Percentiles rank a stretch among this genome's conserved stretches.
These are phyloP conservation scores for Alosa sapidissima DNA, from an alignment of 2,797 vertebrate genomes.

Conservation along the genomic window DNA sequence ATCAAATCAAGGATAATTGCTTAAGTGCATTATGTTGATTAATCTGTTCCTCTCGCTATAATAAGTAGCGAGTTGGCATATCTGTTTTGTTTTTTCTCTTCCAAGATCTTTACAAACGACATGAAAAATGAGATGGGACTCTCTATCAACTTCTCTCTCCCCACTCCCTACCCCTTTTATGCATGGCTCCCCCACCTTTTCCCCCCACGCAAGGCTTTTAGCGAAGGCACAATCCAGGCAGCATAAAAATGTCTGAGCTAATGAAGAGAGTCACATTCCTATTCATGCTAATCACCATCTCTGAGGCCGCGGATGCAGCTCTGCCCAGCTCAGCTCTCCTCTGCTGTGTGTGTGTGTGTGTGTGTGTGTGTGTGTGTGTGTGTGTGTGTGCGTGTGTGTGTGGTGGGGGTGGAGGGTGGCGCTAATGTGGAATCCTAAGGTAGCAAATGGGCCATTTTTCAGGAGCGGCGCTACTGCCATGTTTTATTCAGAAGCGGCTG, in stretches of 20 bases:
- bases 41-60: slow-evolving; percentile 63
- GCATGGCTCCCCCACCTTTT: slow-evolving; percentile 52
- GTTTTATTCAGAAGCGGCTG: slow-evolving; percentile 22
- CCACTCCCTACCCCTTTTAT: slow-evolving; percentile 51
- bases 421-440: slow-evolving; percentile 19
- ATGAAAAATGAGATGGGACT: slow-evolving; percentile 51
- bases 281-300: slow-evolving; percentile 58
- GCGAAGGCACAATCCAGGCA: slow-evolving; percentile 55
- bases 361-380: neutral
- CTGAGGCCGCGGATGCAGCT: slow-evolving; percentile 53
- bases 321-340: slow-evolving; percentile 8
- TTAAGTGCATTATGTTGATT: slow-evolving; percentile 76
- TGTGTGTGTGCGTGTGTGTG: neutral
- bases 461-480: neutral
- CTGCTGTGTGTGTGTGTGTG: neutral
- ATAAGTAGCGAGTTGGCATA: slow-evolving; percentile 62
- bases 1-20: slow-evolving; percentile 72
- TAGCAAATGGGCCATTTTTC: slow-evolving; percentile 25
- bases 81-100: slow-evolving; percentile 42
- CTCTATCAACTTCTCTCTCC: slow-evolving; percentile 39
- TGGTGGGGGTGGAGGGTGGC: neutral
- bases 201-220: slow-evolving; percentile 65
- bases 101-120: slow-evolving; percentile 61
- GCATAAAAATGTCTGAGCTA: slow-evolving; percentile 55
- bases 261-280: slow-evolving; percentile 62